Conservation (phyloP, 2,888 invertebrate genomes). For the Endomychus coccineus region DNA sequence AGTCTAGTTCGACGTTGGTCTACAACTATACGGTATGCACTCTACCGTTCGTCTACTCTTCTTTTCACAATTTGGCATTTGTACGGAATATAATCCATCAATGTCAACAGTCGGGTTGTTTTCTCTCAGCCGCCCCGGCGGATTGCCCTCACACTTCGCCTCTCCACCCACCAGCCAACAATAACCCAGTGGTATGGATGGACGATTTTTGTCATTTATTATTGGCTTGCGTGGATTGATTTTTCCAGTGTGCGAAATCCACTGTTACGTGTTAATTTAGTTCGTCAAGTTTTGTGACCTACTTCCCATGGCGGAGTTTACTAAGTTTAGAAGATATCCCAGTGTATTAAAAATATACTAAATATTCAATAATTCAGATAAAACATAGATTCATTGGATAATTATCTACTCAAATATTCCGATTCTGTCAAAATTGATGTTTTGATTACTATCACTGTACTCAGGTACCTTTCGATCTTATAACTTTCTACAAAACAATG, state of each 20-base stretch:
- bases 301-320: too few species aligned
- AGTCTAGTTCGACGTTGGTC: constrained; percentile 35
- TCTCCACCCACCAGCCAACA: constrained; percentile 34
- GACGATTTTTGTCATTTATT: constrained; percentile 47
- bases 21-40: constrained; percentile 40
- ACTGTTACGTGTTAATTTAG: constrained; percentile 42
- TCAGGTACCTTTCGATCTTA: too few species aligned
- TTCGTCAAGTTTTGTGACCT: too few species aligned
- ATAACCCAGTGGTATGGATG: constrained; percentile 45
- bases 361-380: too few species aligned
- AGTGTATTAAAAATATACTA: too few species aligned
- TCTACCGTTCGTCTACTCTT: constrained; percentile 42
- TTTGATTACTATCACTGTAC: too few species aligned
- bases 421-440: too few species aligned
- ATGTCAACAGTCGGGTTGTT: constrained; percentile 48
- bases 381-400: too few species aligned
- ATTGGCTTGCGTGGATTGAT: constrained; percentile 44
- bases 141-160: constrained; percentile 27
- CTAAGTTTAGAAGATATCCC: too few species aligned
- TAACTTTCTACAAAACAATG: too few species aligned
- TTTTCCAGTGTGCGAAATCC: constrained; percentile 39
- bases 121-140: constrained; percentile 39
- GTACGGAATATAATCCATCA: constrained; percentile 49
- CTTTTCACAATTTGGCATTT: constrained; percentile 50
- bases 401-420: too few species aligned